Percentiles rank a stretch among this genome's conserved stretches.
Evolutionary conservation across 2,888 invertebrate species (phyloP).

Genomic region (Leptogaster cylindrica): DNA sequence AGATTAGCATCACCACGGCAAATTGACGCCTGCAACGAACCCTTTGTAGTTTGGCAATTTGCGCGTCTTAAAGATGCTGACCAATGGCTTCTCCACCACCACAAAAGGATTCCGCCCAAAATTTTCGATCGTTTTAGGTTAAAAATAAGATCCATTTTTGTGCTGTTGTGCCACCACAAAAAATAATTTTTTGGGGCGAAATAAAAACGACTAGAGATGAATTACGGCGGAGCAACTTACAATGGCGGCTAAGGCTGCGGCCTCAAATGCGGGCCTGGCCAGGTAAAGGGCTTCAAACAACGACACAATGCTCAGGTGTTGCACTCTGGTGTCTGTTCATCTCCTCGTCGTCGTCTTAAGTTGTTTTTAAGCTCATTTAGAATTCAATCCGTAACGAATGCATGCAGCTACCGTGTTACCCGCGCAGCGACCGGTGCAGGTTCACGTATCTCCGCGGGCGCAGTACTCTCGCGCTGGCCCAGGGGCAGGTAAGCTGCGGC

Average conservation of each 20-base stretch:
- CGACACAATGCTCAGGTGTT: constrained; percentile 45
- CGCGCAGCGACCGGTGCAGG: constrained; percentile 32
- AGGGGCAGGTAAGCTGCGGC: constrained; percentile 17
- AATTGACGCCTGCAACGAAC: no score
- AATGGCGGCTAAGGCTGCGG: constrained; percentile 26
- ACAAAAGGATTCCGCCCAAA: no score
- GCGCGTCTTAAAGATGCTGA: no score
- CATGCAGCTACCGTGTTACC: constrained; percentile 48
- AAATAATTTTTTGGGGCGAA: constrained; percentile 40
- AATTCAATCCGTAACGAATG: constrained; percentile 50
- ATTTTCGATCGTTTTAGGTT: no score
- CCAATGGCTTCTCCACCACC: no score
- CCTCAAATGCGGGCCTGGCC: constrained; percentile 11
- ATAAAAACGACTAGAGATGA: constrained; percentile 38
- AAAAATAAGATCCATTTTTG: no score
- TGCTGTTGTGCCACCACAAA: no score
- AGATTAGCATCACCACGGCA: no score
- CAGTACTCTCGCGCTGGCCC: not conserved
- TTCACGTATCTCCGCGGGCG: constrained; percentile 24
- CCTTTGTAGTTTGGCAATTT: no score
- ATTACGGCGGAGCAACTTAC: constrained; percentile 37
- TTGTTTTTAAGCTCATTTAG: constrained; percentile 49
- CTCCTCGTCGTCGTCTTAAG: constrained; percentile 41
- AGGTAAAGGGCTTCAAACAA: constrained; percentile 44
- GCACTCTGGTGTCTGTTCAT: constrained; percentile 25